These are phyloP conservation scores for Macrosiphum euphorbiae DNA, from an alignment of 2,888 invertebrate genomes.

Conservation along the genomic window DNA sequence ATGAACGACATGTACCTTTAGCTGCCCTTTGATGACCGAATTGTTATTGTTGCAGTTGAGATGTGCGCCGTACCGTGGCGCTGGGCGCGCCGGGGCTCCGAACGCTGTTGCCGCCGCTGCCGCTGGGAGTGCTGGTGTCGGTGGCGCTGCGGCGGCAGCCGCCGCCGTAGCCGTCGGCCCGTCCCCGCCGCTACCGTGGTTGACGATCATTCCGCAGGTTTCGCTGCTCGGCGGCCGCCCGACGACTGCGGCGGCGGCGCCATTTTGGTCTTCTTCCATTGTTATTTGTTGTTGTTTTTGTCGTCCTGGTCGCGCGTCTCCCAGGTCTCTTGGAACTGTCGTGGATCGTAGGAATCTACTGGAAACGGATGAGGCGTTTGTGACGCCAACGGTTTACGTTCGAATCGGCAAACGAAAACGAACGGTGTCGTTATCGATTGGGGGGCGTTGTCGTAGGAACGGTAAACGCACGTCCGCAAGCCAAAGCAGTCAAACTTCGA, in stretches of 20 bases:
- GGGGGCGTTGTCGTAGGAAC: not conserved
- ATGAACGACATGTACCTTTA: conserved; percentile 28
- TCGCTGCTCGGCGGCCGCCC: conserved; percentile 50
- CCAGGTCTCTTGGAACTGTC: not conserved
- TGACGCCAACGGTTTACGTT: not conserved
- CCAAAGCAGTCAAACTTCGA: conserved; percentile 65
- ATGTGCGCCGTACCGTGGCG: conserved; percentile 45
- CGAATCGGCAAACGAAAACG: not conserved
- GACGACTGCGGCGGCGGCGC: conserved; percentile 12
- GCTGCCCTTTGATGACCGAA: conserved; percentile 55
- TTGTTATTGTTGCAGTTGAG: conserved; percentile 58
- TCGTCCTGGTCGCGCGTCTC: not conserved
- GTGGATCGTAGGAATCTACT: not conserved
- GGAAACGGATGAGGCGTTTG: not conserved
- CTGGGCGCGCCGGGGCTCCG: conserved; percentile 17
- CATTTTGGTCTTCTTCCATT: conserved; percentile 61
- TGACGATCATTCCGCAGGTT: conserved; percentile 54
- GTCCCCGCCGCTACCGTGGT: not conserved
- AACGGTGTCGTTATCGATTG: not conserved
- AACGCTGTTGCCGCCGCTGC: not conserved
- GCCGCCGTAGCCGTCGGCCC: not conserved
- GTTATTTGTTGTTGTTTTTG: conserved; percentile 27
- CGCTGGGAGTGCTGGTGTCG: not conserved
- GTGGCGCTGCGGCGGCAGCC: not conserved
- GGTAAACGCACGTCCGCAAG: conserved; percentile 31